Evolutionary conservation across 2,888 invertebrate species (phyloP), one percentile per base, ranked within the genome.

Genomic region (Nasonovia ribisnigri): DNA sequence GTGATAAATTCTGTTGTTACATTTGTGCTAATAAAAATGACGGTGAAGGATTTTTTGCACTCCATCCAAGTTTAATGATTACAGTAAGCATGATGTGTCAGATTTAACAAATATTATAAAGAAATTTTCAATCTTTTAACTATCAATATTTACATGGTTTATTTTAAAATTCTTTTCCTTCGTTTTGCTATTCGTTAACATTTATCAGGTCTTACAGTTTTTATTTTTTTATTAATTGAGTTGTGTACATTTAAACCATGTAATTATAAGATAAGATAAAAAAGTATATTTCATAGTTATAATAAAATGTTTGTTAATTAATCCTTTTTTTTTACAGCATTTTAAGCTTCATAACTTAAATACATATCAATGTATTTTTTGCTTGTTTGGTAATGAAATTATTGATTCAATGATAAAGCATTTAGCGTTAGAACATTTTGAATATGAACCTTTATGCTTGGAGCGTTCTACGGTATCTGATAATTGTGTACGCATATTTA

Each of bases 351-450:
- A 93, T 42, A 90, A 42, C 42, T 90, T 93, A 29, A 90, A 86
- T 67, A 5, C 26, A n/a, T 90, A 86, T 42, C 93, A 93, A 51
- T 93, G 93, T 77, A 90, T 93, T 86, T 93, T 90, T 42, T 93
- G 93, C 42, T 67, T 93, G 20, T 90, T 60, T 86, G 93, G 93
- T 2, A 51, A 51, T 48, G 93, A 93, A 90, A 29, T 29, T 86
- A 48, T 42, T 57, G 86, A 93, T 51, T 29, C 90, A 84, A 90
- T 93, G 90, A 16, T 67, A 48, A 67, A 13, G 0, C 93, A 93
- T 86, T 87, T 93, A 86, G 84, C 93, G 6, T 87, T 90, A 48
- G 93, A 93, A 87, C 93, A 93, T 90, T 93, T 93, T 90, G 93
- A 93, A 90, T 93, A 90, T 51, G 60, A 86, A 1, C 16, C 93